Evolutionary conservation across 2,888 invertebrate genomes (phyloP), one percentile per base, ranked within the genome.

Genomic region (Zelleria hepariella): DNA sequence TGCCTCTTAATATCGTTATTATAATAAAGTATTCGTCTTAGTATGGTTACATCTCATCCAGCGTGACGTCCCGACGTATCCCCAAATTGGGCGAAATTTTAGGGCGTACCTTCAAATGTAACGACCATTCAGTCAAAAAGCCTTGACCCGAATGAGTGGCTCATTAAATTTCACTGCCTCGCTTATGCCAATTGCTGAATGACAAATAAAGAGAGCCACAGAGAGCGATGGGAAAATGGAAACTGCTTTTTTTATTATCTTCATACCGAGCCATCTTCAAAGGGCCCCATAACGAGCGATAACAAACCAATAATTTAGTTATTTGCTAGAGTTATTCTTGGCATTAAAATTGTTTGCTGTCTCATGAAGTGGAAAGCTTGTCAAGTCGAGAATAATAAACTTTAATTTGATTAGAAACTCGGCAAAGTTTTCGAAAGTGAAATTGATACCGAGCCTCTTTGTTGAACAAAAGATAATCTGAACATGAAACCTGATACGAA

Each of bases 141-240:
- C 83, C 83, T 83, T 83, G 83, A 79, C 81, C 81, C 66, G 67
- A 82, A 80, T 81, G 73, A 61, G 62, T 73, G 72, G 71, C 76
- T 82, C 79, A 76, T 83, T 80, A 81, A 82, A 82, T 82, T 80
- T 75, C 74, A 78, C 72, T 74, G 75, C 72, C 74, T 74, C 78
- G 76, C 73, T 78, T 73, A 77, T 75, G 73, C 71, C 78, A 74
- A 79, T 82, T 75, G 76, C 75, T 71, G 74, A 74, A 77, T 73
- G 75, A 75, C 77, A 83, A 85, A 82, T 80, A 82, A 81, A 80
- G 69, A 66, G 71, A 74, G 73, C 73, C 71, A 74, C 73, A 70
- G 68, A 65, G 57, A 68, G 71, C 70, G 78, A 75, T 68, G 68
- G 71, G 64, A 66, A 66, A 72, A 71, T 70, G 70, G 70, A 71